Evolutionary conservation across 2,113 vertebrate genomes (phyloP), one percentile per base, ranked within the genome.

Genomic region (Misgurnus mizolepis): DNA sequence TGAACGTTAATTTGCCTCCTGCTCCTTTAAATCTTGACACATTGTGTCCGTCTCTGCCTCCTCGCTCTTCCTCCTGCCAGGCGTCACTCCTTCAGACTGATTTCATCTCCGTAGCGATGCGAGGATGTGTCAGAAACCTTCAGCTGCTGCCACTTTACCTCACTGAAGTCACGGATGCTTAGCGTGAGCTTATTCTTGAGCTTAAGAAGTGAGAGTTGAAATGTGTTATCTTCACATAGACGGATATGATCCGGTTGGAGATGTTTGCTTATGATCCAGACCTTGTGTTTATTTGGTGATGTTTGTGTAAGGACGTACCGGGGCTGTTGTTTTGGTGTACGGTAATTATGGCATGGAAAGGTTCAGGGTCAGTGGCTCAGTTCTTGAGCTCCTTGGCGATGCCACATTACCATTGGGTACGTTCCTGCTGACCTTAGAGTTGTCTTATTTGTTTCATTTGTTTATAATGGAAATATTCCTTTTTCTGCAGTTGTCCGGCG

Each of bases 401-500:
- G 78, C 93, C 93, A 70, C 92, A 92, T 85, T 92, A 92, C 77
- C 91, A 92, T 82, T 88, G 91, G 92, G 93, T 94, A 93, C 56
- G 93, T 86, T 67, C 10, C 8, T 22, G 5, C 47, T 18, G 47
- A 72, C 62, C 6, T 14, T 18, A 15, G 10, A 12, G 22, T 45
- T 47, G 12, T 18, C 6, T 7, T 4, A 45, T 15, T n/a, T 34
- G 1, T 43, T 41, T 47, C 41, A n/a, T 61, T 27, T 62, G 27
- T 76, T 41, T 39, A 7, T 11, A 1, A 12, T 55, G 15, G 7
- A 62, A 14, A 1, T 22, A 2, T 17, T 4, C 50, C 79, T 68
- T 74, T 6, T 76, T 66, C 79, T 49, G 4, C 88, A 99, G 98
- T 92, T 99, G 66, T 99, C 98, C 0, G 97, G 97, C 6, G 97